Conservation (phyloP, 2,113 vertebrate species). For the Gadus macrocephalus region DNA sequence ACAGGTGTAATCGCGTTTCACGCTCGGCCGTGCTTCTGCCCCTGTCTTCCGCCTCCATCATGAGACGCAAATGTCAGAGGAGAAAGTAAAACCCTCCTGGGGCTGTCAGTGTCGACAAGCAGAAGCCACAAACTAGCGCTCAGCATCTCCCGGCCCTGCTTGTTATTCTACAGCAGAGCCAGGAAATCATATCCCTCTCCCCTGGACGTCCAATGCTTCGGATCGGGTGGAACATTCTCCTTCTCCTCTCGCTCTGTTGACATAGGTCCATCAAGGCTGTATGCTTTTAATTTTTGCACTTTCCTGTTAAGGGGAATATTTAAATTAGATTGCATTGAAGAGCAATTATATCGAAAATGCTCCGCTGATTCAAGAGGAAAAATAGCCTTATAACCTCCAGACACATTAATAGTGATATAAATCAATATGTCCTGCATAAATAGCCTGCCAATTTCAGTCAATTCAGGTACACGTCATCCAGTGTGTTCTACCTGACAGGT, state of each 20-base stretch:
- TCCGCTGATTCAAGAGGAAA: background rate
- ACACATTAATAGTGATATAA: too few species aligned
- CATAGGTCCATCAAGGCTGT: too few species aligned
- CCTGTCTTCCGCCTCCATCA: constrained; percentile 21
- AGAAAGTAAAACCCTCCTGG: constrained; percentile 7
- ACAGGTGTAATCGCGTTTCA: constrained; percentile 62
- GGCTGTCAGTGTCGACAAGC: constrained; percentile 31
- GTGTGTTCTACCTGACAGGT: background rate
- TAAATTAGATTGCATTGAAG: background rate
- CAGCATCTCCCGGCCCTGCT: background rate
- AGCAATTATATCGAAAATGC: background rate
- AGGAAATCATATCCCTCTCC: too few species aligned
- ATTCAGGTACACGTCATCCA: constrained; percentile 17
- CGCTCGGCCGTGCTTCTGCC: constrained; percentile 46
- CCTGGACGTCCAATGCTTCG: too few species aligned
- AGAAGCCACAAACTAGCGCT: background rate
- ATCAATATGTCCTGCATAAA: background rate
- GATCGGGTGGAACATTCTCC: too few species aligned
- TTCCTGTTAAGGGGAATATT: too few species aligned
- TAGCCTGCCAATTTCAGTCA: background rate
- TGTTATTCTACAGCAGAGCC: too few species aligned
- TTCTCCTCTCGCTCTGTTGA: too few species aligned
- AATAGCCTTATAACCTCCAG: background rate
- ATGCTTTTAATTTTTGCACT: too few species aligned
- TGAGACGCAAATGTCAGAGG: constrained; percentile 51